These are phyloP conservation scores for Orthosia cruda DNA, from an alignment of 2,888 invertebrate species.

Conservation along the genomic window DNA sequence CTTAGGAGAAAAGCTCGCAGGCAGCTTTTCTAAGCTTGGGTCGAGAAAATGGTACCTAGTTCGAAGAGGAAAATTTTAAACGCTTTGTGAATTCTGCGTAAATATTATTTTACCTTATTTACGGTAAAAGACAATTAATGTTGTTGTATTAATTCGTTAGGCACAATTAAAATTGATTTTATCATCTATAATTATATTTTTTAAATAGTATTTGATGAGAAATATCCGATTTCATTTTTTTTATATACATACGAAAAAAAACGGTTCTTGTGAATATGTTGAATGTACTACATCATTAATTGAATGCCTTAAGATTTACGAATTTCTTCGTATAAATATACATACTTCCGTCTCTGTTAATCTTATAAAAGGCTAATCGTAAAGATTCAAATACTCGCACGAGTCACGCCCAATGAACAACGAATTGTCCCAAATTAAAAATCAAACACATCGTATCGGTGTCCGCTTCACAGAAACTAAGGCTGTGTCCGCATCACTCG, in stretches of 20 bases:
- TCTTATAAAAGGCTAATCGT: slow-evolving; percentile 4
- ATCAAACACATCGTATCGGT: slow-evolving; percentile 52
- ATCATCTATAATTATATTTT: no score
- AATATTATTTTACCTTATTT: no score
- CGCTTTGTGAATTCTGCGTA: background rate
- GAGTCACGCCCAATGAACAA: slow-evolving; percentile 21
- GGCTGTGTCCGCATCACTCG: background rate
- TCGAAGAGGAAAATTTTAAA: slow-evolving; percentile 2
- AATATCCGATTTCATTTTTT: no score
- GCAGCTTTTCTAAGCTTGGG: background rate
- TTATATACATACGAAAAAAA: no score
- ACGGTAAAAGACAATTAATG: no score
- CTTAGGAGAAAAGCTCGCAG: slow-evolving; percentile 6
- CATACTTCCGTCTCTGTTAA: background rate
- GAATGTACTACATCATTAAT: no score
- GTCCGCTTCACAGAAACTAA: slow-evolving; percentile 57
- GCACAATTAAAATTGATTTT: no score
- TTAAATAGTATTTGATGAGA: no score
- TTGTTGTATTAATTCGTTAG: no score
- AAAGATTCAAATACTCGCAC: slow-evolving; percentile 33
- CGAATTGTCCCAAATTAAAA: slow-evolving; percentile 59
- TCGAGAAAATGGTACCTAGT: background rate
- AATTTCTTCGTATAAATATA: no score
- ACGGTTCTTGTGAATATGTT: no score
- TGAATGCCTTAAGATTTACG: no score